Evolutionary conservation across 2,888 invertebrate genomes (phyloP).

Genomic region (Folsomia candida): DNA sequence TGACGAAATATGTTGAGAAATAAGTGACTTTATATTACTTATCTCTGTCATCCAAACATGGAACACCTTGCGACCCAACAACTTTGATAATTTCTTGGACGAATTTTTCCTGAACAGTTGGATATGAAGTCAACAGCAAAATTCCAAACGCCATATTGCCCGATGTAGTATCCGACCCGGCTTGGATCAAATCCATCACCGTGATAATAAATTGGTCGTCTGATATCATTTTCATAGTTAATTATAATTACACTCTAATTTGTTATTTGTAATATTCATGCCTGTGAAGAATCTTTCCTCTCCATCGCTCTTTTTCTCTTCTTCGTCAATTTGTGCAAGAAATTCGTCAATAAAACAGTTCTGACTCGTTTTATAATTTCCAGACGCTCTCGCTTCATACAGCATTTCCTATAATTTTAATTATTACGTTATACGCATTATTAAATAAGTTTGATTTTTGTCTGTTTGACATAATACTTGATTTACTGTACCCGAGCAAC

Average conservation of each 20-base stretch:
- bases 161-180: slow-evolving; percentile 80
- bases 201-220: neutral
- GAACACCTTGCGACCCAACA: slow-evolving; percentile 59
- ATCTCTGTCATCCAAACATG: neutral
- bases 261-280: neutral
- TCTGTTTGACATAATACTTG: too few relatives aligned
- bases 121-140: slow-evolving; percentile 69
- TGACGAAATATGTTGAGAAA: too few relatives aligned
- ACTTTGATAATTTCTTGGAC: slow-evolving; percentile 75
- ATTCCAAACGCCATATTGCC: slow-evolving; percentile 76
- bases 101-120: slow-evolving; percentile 70
- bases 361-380: neutral
- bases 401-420: neutral
- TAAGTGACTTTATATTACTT: neutral
- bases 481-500: neutral
- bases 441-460: neutral
- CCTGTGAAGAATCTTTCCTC: neutral
- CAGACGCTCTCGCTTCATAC: neutral
- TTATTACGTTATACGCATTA: neutral
- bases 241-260: neutral
- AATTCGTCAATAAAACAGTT: slow-evolving; percentile 17
- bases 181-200: slow-evolving; percentile 79
- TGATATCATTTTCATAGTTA: neutral
- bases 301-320: neutral
- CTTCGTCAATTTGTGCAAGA: slow-evolving; percentile 11